Evolutionary conservation across 2,888 invertebrate genomes (phyloP).

Genomic region (Cabera pusaria): DNA sequence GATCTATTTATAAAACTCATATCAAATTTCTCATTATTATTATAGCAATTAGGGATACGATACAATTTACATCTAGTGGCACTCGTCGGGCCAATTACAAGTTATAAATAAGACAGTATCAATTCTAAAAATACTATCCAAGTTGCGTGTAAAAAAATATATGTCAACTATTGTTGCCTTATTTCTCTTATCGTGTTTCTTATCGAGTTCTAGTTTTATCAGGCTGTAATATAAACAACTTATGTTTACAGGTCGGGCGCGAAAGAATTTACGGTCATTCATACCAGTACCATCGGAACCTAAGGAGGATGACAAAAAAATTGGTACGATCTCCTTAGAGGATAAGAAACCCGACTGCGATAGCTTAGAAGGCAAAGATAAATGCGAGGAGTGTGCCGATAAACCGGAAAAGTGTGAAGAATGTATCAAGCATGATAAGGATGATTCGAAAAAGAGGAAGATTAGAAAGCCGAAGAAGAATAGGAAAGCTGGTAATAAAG

Average conservation of each 20-base stretch:
- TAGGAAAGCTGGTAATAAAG: slow-evolving; percentile 64
- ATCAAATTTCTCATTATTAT: too few relatives aligned
- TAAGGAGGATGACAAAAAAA: slow-evolving; percentile 64
- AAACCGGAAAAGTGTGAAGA: slow-evolving; percentile 58
- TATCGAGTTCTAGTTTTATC: slow-evolving; percentile 13
- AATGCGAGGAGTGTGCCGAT: slow-evolving; percentile 56
- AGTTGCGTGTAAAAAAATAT: too few relatives aligned
- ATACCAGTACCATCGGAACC: slow-evolving; percentile 69
- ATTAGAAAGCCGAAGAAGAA: slow-evolving; percentile 66
- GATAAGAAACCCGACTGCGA: slow-evolving; percentile 62
- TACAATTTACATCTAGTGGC: too few relatives aligned
- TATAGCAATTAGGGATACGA: too few relatives aligned
- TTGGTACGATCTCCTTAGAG: slow-evolving; percentile 51
- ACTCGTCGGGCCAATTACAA: too few relatives aligned
- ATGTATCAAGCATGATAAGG: slow-evolving; percentile 57
- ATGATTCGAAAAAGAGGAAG: slow-evolving; percentile 64
- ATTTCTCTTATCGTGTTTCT: slow-evolving; percentile 10
- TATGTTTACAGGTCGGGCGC: slow-evolving; percentile 65
- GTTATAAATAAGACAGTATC: too few relatives aligned
- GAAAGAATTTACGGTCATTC: slow-evolving; percentile 70
- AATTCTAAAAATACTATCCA: too few relatives aligned
- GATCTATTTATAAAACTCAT: too few relatives aligned
- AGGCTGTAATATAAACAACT: slow-evolving; percentile 16
- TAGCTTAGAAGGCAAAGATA: slow-evolving; percentile 51
- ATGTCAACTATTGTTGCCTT: too few relatives aligned